phyloP scores from a whole-genome alignment of 2,113 vertebrate species.

The Orthonyx spaldingii region DNA sequence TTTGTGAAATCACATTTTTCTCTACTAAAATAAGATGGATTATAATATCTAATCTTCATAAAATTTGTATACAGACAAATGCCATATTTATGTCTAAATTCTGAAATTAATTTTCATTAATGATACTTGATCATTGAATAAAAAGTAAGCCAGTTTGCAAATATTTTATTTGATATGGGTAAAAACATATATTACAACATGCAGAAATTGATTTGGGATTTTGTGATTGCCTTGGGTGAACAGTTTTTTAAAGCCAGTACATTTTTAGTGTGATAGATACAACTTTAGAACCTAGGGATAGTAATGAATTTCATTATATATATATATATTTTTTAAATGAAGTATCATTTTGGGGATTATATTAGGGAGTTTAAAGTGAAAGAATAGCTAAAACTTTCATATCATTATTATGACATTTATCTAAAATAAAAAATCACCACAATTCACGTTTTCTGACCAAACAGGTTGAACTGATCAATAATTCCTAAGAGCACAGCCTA shows the following conservation, averaged over 20 bases:
- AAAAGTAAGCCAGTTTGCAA: background rate
- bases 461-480: background rate
- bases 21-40: background rate
- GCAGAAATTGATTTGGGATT: background rate
- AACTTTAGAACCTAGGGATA: background rate
- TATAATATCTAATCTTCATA: background rate
- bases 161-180: background rate
- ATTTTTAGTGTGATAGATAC: background rate
- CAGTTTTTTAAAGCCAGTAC: background rate
- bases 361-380: background rate
- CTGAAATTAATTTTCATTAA: background rate
- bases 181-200: background rate
- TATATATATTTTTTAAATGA: background rate
- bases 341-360: accelerated
- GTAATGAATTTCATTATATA: background rate
- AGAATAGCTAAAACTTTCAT: background rate
- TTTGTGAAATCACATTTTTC: background rate
- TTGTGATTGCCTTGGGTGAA: background rate
- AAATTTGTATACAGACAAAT: background rate
- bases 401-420: background rate
- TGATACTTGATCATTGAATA: background rate
- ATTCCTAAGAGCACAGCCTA: background rate
- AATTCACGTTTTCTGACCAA: background rate
- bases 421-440: background rate
- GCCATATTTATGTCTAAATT: background rate